phyloP scores from a whole-genome alignment of 2,113 vertebrate genomes.

The Tragelaphus buxtoni region DNA sequence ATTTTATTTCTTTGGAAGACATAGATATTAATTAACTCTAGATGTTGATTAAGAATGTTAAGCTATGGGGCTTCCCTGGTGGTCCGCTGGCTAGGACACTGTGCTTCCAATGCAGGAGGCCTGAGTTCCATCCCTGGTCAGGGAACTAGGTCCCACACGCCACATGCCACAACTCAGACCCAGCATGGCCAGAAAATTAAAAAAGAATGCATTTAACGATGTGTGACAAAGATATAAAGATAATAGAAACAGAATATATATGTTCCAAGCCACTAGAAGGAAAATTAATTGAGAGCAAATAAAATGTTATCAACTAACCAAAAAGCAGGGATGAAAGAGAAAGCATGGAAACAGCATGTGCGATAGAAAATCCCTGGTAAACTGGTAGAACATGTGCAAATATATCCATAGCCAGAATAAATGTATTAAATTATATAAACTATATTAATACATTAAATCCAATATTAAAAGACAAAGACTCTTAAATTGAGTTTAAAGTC shows the following conservation, averaged over 20 bases:
- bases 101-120: not conserved
- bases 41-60: not conserved
- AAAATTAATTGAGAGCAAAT: not conserved
- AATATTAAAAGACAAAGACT: not conserved
- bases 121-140: not conserved
- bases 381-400: not conserved
- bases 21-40: not conserved
- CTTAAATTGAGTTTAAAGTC: not conserved
- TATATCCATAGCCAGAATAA: not conserved
- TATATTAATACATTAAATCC: not conserved
- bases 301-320: not conserved
- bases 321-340: not conserved
- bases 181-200: not conserved
- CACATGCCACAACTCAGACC: not conserved
- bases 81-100: not conserved
- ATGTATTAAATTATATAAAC: not conserved
- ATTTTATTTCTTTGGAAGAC: not conserved
- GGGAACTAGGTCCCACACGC: not conserved
- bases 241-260: not conserved
- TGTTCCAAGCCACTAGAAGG: not conserved
- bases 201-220: not conserved
- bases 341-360: not conserved
- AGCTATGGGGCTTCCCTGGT: not conserved
- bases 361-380: not conserved
- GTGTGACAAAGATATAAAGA: not conserved